A percentile compares a stretch with the other conserved stretches of the same genome.
Conservation (phyloP, 2,797 vertebrate species). For the Decapterus maruadsi region DNA sequence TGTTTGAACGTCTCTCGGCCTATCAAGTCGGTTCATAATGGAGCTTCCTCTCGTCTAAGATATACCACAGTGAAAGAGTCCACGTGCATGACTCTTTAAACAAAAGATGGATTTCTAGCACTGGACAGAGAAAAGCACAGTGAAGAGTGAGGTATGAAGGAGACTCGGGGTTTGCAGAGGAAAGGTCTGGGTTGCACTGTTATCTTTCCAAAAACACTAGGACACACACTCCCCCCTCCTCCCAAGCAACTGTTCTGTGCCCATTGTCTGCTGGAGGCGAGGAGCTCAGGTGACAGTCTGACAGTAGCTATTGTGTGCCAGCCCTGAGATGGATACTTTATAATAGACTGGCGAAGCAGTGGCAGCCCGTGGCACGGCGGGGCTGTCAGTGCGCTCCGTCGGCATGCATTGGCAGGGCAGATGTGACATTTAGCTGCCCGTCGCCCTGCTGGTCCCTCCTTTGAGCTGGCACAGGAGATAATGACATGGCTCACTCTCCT, state of each 20-base stretch:
- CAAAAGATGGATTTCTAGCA: slow-evolving; percentile 33
- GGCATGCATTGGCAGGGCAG: slow-evolving; percentile 45
- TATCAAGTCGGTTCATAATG: slow-evolving; percentile 35
- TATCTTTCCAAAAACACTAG: slow-evolving; percentile 58
- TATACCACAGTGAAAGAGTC: slow-evolving; percentile 35
- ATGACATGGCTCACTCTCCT: slow-evolving; percentile 61
- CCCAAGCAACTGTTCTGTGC: slow-evolving; percentile 26
- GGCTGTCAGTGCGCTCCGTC: slow-evolving; percentile 54
- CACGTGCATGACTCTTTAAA: slow-evolving; percentile 10
- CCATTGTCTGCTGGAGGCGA: slow-evolving; percentile 58
- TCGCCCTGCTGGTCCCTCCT: slow-evolving; percentile 64
- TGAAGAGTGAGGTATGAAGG: slow-evolving; percentile 10
- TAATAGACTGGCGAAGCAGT: slow-evolving; percentile 65
- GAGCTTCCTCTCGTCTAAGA: slow-evolving; percentile 2
- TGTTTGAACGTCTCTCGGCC: slow-evolving; percentile 18
- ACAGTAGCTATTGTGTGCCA: slow-evolving; percentile 73
- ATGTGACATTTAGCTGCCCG: slow-evolving; percentile 80
- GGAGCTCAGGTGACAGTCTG: slow-evolving; percentile 56
- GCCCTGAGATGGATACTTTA: slow-evolving; percentile 52
- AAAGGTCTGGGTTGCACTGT: slow-evolving; percentile 45
- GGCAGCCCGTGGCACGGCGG: slow-evolving; percentile 53
- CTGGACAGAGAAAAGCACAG: slow-evolving; percentile 29
- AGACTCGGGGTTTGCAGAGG: slow-evolving; percentile 18
- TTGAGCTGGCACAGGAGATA: slow-evolving; percentile 64
- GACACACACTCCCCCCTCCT: slow-evolving; percentile 28